phyloP scores from a whole-genome alignment of 2,888 invertebrate genomes.

The Chrysolina oricalcia region DNA sequence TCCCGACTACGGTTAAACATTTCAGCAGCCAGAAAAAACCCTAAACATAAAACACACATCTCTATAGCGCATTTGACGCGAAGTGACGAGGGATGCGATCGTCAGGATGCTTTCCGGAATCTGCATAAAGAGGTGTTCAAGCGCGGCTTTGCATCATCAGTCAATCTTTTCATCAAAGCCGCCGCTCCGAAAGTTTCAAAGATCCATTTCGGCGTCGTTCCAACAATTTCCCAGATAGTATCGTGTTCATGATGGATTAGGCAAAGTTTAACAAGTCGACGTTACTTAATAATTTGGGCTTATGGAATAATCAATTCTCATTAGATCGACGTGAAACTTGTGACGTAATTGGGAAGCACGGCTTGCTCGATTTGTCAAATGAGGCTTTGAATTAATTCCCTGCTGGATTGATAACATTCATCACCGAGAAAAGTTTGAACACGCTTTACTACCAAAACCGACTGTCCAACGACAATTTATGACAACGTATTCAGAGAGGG shows the following conservation, averaged over 20 bases:
- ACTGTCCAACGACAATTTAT: no score
- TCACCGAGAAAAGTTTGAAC: no score
- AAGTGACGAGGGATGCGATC: background rate
- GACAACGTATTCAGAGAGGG: background rate
- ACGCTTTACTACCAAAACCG: no score
- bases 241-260: conserved; percentile 37
- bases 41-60: background rate
- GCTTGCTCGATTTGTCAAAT: background rate
- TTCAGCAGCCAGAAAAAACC: background rate
- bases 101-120: background rate
- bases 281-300: conserved; percentile 39
- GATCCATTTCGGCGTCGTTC: background rate
- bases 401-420: background rate
- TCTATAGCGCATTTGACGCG: background rate
- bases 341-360: conserved; percentile 9
- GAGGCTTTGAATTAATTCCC: background rate
- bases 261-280: conserved; percentile 34
- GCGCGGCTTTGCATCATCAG: conserved; percentile 2
- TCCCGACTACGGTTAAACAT: background rate
- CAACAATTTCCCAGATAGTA: conserved; percentile 14
- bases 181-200: background rate
- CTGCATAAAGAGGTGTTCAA: conserved; percentile 1
- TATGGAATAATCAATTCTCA: conserved; percentile 44
- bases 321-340: conserved; percentile 25
- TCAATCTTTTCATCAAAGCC: conserved; percentile 13